Percentiles rank a stretch among this genome's conserved stretches.
Evolutionary conservation across 2,113 vertebrate genomes (phyloP).

Genomic region (Acanthochromis polyacanthus): DNA sequence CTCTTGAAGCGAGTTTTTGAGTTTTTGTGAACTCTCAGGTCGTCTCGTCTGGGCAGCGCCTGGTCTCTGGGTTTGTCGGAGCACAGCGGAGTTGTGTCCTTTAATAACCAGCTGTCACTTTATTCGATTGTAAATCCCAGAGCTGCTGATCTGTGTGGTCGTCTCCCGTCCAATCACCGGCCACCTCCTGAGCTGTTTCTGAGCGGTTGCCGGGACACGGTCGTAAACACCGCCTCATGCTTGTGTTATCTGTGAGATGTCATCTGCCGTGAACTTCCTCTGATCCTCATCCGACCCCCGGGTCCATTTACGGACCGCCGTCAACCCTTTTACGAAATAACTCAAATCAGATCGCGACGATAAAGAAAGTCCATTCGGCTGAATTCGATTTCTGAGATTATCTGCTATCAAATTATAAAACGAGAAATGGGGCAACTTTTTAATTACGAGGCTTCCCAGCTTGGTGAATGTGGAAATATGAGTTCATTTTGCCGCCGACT

Average conservation of each 20-base stretch:
- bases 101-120: slow-evolving; percentile 48
- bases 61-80: slow-evolving; percentile 9
- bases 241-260: slow-evolving; percentile 22
- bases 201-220: slow-evolving; percentile 52
- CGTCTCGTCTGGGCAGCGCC: neutral
- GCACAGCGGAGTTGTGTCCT: neutral
- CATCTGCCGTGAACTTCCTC: slow-evolving; percentile 38
- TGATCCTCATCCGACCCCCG: slow-evolving; percentile 21
- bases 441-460: neutral
- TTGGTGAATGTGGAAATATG: slow-evolving; percentile 15
- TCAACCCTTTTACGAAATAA: neutral
- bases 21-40: neutral
- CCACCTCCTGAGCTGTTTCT: neutral
- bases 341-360: slow-evolving; percentile 12
- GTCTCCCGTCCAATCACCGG: slow-evolving; percentile 33
- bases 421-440: slow-evolving; percentile 3
- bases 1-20: too few relatives aligned
- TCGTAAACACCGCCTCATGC: slow-evolving; percentile 41
- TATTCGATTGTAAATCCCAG: slow-evolving; percentile 54
- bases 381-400: neutral
- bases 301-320: neutral
- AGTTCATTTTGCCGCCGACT: slow-evolving; percentile 1
- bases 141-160: slow-evolving; percentile 15
- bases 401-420: neutral
- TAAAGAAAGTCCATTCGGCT: neutral